Percentiles rank a stretch among this genome's conserved stretches.
These are phyloP conservation scores for Leucophenga maculata DNA, from an alignment of 2,888 invertebrate species.

Conservation along the genomic window DNA sequence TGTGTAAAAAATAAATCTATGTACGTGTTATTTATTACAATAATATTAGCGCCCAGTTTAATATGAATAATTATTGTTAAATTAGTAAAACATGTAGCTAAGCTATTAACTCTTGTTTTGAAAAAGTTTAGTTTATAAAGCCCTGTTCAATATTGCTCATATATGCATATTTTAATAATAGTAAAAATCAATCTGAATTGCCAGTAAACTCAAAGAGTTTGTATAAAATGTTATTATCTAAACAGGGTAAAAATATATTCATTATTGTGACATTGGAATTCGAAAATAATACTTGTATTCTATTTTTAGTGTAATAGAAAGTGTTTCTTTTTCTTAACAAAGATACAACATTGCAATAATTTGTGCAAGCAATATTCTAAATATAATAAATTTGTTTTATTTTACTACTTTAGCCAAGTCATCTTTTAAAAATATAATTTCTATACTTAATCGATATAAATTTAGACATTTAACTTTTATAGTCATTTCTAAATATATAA, in stretches of 20 bases:
- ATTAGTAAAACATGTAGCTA: too few relatives aligned
- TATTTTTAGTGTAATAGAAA: constrained; percentile 34
- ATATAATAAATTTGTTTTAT: constrained; percentile 37
- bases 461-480: constrained; percentile 44
- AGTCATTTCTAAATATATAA: constrained; percentile 13
- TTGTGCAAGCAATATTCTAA: constrained; percentile 30
- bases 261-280: constrained; percentile 50
- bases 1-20: too few relatives aligned
- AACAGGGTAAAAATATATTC: constrained; percentile 30
- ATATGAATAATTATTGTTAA: too few relatives aligned
- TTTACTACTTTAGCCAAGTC: constrained; percentile 56
- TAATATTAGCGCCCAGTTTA: too few relatives aligned
- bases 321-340: constrained; percentile 35
- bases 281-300: constrained; percentile 39
- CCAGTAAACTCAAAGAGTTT: not conserved
- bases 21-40: too few relatives aligned
- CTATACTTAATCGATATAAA: constrained; percentile 55
- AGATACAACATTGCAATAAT: constrained; percentile 47
- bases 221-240: not conserved
- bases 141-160: not conserved
- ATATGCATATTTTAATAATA: not conserved
- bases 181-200: not conserved
- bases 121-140: too few relatives aligned
- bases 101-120: too few relatives aligned
- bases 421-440: constrained; percentile 62